Conservation (phyloP, 1,140 invertebrate genomes). For the Drosophila tsacasi region DNA sequence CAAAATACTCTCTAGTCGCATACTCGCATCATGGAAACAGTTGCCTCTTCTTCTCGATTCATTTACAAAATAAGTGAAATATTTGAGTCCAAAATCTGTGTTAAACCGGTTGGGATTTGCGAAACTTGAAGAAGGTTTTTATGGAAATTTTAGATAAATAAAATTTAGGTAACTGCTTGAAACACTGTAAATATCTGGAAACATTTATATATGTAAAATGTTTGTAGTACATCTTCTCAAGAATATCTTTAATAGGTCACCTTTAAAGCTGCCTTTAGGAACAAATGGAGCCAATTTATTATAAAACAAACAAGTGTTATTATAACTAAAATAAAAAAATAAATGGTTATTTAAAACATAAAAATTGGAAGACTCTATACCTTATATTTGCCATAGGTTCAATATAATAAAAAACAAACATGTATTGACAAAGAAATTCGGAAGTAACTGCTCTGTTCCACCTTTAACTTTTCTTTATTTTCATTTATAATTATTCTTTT, state of each 20-base stretch:
- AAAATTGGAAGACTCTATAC: not conserved
- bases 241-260: not conserved
- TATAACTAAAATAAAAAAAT: not conserved
- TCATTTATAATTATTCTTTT: too few species aligned
- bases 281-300: not conserved
- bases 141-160: not conserved
- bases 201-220: not conserved
- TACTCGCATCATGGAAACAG: slow-evolving; percentile 2
- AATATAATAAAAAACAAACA: too few species aligned
- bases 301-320: not conserved
- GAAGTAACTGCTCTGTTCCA: not conserved
- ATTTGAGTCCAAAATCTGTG: slow-evolving; percentile 5
- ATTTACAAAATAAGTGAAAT: slow-evolving; percentile 32
- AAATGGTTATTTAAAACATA: not conserved
- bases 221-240: not conserved
- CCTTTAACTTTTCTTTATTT: too few species aligned
- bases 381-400: not conserved
- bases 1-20: slow-evolving; percentile 12
- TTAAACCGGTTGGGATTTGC: not conserved
- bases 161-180: not conserved
- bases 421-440: not conserved
- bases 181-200: not conserved
- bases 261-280: not conserved
- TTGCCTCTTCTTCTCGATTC: slow-evolving; percentile 21
- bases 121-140: not conserved